Percentiles rank a stretch among this genome's conserved stretches.
Conservation (phyloP, 2,797 vertebrate species). For the Tenualosa thibaudeaui region DNA sequence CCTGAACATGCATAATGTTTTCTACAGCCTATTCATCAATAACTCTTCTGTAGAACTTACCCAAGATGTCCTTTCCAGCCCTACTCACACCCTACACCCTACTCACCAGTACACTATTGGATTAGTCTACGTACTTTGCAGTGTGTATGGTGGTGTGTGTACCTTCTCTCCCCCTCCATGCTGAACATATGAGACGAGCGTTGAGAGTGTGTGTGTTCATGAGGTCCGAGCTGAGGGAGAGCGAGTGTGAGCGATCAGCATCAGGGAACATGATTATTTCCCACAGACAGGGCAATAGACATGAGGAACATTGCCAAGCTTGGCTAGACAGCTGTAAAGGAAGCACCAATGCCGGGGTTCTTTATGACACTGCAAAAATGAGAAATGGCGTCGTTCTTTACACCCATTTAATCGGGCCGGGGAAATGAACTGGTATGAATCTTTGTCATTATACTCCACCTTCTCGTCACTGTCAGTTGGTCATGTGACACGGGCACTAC, state of each 20-base stretch:
- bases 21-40: neutral
- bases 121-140: no score
- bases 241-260: neutral
- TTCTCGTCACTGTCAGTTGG: neutral
- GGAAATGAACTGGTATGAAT: neutral
- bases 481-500: neutral
- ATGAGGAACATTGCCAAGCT: neutral
- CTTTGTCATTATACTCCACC: neutral
- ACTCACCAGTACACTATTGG: no score
- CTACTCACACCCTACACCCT: no score
- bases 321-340: neutral
- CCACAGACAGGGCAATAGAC: conserved; percentile 4
- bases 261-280: neutral
- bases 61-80: no score
- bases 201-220: no score
- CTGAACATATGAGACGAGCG: neutral
- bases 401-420: neutral
- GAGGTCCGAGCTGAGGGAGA: neutral
- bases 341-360: neutral
- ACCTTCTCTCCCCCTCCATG: neutral
- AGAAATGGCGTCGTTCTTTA: neutral
- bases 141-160: neutral
- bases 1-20: neutral
- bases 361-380: conserved; percentile 17
- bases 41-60: no score